phyloP scores from a whole-genome alignment of 2,113 vertebrate genomes.

The Sporophila hypoxantha region DNA sequence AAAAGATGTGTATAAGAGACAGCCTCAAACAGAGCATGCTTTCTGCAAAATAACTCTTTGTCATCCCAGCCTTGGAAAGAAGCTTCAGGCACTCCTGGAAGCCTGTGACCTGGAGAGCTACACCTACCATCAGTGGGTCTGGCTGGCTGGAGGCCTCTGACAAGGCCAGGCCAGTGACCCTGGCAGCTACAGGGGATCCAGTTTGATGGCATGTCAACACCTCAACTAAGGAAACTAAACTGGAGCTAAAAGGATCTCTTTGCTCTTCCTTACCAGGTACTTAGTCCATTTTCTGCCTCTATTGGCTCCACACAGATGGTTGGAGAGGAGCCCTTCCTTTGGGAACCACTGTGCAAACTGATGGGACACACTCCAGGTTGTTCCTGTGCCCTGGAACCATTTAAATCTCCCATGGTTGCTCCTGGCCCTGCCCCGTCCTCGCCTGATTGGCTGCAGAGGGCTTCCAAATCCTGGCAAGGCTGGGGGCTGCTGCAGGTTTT shows the following conservation, averaged over 20 bases:
- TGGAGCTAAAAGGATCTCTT: neutral
- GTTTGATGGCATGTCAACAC: neutral
- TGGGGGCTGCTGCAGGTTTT: neutral
- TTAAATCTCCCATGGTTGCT: neutral
- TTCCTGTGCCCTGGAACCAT: neutral
- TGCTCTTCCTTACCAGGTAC: neutral
- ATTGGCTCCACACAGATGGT: neutral
- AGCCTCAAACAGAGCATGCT: neutral
- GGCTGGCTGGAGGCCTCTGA: neutral
- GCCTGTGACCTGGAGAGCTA: neutral
- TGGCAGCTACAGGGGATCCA: fast-evolving
- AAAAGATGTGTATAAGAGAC: too few species aligned
- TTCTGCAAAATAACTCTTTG: neutral
- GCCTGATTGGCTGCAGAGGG: neutral
- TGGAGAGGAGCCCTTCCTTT: neutral
- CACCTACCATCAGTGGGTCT: neutral
- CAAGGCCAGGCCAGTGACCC: neutral
- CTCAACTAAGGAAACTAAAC: neutral
- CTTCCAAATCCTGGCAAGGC: neutral
- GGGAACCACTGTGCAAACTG: neutral
- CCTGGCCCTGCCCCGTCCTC: fast-evolving
- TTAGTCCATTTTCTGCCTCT: neutral
- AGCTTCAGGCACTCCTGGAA: neutral
- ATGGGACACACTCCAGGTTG: neutral
- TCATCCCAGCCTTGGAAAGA: fast-evolving